Percentiles rank a stretch among this genome's conserved stretches.
phyloP scores from a whole-genome alignment of 2,113 vertebrate genomes.

The Rhinopithecus roxellana region DNA sequence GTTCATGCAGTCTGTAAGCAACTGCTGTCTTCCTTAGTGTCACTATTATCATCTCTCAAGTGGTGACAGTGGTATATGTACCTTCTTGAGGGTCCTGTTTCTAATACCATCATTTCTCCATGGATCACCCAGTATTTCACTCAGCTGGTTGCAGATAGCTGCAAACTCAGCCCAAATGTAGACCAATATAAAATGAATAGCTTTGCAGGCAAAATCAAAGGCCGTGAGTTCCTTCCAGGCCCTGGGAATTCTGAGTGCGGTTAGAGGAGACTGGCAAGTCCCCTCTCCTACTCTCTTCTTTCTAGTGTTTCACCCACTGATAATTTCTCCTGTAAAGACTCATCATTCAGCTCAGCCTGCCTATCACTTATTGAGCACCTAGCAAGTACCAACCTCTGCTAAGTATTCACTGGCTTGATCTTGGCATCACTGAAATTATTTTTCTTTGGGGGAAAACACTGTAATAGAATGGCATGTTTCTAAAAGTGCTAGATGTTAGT shows the following conservation, averaged over 20 bases:
- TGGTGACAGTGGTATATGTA: fast-evolving
- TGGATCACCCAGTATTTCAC: not conserved
- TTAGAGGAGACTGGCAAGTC: not conserved
- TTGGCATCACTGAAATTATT: not conserved
- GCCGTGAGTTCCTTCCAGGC: not conserved
- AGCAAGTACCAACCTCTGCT: not conserved
- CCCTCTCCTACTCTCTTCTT: not conserved
- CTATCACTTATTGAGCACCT: not conserved
- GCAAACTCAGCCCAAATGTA: not conserved
- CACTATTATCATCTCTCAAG: not conserved
- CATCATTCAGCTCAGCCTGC: not conserved
- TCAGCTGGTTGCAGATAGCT: not conserved
- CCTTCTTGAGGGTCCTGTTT: not conserved
- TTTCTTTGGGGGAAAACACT: not conserved
- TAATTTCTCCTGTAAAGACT: not conserved
- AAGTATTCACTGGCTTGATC: not conserved
- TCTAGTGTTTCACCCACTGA: not conserved
- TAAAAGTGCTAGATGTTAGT: not conserved
- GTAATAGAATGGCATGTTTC: not conserved
- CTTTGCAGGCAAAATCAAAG: not conserved
- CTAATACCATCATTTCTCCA: not conserved
- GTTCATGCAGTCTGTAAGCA: not conserved
- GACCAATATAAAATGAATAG: not conserved
- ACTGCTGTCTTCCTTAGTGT: not conserved
- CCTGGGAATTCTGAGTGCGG: not conserved